Base-by-base conservation (phyloP, 2,888 invertebrate species). In the Patella pellucida region DNA sequence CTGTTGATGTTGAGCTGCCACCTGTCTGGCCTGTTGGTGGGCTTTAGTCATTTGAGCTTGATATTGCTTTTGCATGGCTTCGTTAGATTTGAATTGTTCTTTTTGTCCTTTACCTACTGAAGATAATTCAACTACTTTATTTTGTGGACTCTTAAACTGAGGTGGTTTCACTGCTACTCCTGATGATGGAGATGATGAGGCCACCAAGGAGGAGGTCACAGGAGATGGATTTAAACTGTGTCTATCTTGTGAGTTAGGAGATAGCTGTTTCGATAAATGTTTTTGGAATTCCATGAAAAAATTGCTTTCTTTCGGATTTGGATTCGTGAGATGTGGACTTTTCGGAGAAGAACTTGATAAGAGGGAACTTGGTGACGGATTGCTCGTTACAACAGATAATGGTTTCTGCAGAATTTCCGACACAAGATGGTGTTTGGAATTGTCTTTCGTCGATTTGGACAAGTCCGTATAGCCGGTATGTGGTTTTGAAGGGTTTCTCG, bases 251-350 rank as follows among this genome's bases (percentile, higher is more conserved):
- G 51, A 72, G 50, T 15, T 56, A 9, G n/a, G 72, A 67, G n/a
- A n/a, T 31, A 62, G 23, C 23, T 62, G 62, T 62, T 62, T 62
- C 1, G 62, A 62, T 27, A 74, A 74, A 81, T 81, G 83, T 69
- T 83, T 84, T 72, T 83, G 80, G 82, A 82, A 85, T 75, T 83
- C 83, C 41, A 81, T 79, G 72, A 83, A 71, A 71, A 77, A 85
- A 5, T 76, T 74, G 69, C 72, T 77, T 54, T 76, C 76, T n/a
- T 71, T 68, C 12, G 77, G 78, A 71, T 70, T 77, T 68, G 62
- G 31, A 52, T 71, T 69, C 12, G 67, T 23, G n/a, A 31, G 19
- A n/a, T 70, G 70, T 52, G 74, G 62, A 62, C 62, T 62, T 62
- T 62, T 62, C 11, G 62, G 62, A 23, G 62, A 62, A 23, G 62